phyloP scores from a whole-genome alignment of 2,888 invertebrate species.

The Drosophila multiciliata region DNA sequence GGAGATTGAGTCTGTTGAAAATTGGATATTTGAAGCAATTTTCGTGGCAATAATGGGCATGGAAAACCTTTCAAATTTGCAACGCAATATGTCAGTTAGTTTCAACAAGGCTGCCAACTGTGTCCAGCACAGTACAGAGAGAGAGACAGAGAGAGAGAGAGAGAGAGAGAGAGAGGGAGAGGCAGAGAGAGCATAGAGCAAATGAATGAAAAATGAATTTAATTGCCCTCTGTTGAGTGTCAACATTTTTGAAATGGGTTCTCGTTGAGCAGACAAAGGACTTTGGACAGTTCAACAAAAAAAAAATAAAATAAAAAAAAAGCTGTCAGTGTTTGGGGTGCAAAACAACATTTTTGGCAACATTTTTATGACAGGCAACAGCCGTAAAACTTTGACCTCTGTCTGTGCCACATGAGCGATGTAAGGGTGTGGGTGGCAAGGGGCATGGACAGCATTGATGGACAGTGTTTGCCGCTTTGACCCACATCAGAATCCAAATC shows the following conservation, averaged over 20 bases:
- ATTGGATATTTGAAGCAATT: conserved; percentile 33
- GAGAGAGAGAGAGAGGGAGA: not conserved
- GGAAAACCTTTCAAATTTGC: conserved; percentile 69
- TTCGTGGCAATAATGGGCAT: conserved; percentile 34
- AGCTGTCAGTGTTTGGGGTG: conserved; percentile 31
- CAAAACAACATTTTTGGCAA: conserved; percentile 59
- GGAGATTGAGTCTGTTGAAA: conserved; percentile 27
- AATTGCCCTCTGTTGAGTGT: conserved; percentile 80
- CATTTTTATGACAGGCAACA: conserved; percentile 79
- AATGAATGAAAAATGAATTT: conserved; percentile 80
- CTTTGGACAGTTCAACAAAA: conserved; percentile 33
- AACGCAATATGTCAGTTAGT: conserved; percentile 75
- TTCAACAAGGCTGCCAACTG: conserved; percentile 74
- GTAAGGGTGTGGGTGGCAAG: not conserved
- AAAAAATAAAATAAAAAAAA: conserved; percentile 12
- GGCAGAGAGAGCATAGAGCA: conserved; percentile 15
- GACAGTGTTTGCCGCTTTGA: conserved; percentile 49
- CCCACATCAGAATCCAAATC: conserved; percentile 70
- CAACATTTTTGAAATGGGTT: conserved; percentile 80
- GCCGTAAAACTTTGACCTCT: conserved; percentile 77
- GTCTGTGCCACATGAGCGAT: conserved; percentile 29
- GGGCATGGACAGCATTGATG: not conserved
- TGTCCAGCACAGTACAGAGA: conserved; percentile 39
- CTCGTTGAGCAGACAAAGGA: conserved; percentile 45
- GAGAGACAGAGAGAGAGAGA: not conserved